A percentile compares a stretch with the other conserved stretches of the same genome.
Conservation (phyloP, 2,888 invertebrate genomes). For the Orthosia incerta region DNA sequence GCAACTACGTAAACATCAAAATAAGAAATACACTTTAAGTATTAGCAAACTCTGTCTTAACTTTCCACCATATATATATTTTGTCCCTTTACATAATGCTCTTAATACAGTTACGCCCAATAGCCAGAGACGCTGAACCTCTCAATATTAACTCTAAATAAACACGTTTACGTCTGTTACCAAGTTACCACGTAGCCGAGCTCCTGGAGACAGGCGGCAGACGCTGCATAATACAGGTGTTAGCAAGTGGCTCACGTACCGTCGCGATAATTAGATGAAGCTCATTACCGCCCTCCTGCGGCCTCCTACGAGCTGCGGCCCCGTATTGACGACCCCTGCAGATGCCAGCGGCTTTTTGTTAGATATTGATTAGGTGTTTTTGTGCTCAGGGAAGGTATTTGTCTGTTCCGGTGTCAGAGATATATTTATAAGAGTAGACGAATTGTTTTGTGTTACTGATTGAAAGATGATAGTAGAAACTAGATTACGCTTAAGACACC, state of each 20-base stretch:
- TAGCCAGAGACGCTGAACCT: constrained; percentile 20
- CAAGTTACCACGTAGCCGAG: background rate
- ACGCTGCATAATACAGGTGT: constrained; percentile 75
- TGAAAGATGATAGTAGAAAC: background rate
- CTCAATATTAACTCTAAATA: constrained; percentile 50
- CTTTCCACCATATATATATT: background rate
- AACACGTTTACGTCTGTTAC: constrained; percentile 44
- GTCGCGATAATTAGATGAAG: constrained; percentile 78
- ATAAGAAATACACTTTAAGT: background rate
- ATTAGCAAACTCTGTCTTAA: background rate
- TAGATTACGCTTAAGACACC: no score
- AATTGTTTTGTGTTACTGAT: background rate
- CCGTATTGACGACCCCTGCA: constrained; percentile 66
- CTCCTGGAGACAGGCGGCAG: constrained; percentile 46
- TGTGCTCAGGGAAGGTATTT: constrained; percentile 15
- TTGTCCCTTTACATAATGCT: background rate
- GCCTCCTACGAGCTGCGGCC: constrained; percentile 52
- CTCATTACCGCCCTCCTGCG: constrained; percentile 74
- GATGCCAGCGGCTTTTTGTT: constrained; percentile 50
- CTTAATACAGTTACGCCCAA: background rate
- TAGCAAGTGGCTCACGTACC: constrained; percentile 76
- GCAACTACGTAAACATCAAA: no score
- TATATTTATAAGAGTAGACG: background rate
- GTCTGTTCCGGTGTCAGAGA: background rate
- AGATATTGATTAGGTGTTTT: constrained; percentile 61